Conservation (phyloP, 1,140 invertebrate species). For the Pygmarrhopalites habei region DNA sequence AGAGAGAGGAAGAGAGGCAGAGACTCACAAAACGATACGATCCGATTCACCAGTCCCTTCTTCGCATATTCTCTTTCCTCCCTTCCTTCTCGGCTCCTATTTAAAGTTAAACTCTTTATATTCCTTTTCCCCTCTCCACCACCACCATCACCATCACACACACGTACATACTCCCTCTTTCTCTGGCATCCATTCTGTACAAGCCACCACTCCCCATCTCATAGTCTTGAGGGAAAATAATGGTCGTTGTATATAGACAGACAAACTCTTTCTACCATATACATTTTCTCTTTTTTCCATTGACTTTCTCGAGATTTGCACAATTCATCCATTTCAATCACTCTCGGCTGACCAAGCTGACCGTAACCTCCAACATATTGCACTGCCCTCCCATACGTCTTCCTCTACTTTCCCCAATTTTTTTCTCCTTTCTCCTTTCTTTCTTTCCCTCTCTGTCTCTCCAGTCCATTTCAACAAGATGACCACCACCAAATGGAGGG, state of each 20-base stretch:
- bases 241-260: too few species aligned
- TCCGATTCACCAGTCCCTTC: too few species aligned
- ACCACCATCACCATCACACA: background rate
- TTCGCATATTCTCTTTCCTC: background rate
- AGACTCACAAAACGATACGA: too few species aligned
- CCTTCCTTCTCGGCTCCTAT: background rate
- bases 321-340: conserved; percentile 33
- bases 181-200: too few species aligned
- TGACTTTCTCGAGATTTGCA: conserved; percentile 18
- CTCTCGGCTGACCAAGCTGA: conserved; percentile 23
- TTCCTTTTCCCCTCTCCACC: background rate
- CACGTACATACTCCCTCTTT: too few species aligned
- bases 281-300: background rate
- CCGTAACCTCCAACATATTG: conserved; percentile 27
- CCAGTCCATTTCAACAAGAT: too few species aligned
- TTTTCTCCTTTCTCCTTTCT: background rate
- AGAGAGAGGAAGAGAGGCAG: too few species aligned
- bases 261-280: background rate
- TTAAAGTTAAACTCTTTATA: background rate
- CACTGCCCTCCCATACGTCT: conserved; percentile 20
- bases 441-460: background rate
- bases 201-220: too few species aligned
- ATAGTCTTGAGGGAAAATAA: too few species aligned
- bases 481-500: too few species aligned
- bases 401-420: background rate